Evolutionary conservation across 1,140 invertebrate genomes (phyloP).

Genomic region (Drosophila rhopaloa): DNA sequence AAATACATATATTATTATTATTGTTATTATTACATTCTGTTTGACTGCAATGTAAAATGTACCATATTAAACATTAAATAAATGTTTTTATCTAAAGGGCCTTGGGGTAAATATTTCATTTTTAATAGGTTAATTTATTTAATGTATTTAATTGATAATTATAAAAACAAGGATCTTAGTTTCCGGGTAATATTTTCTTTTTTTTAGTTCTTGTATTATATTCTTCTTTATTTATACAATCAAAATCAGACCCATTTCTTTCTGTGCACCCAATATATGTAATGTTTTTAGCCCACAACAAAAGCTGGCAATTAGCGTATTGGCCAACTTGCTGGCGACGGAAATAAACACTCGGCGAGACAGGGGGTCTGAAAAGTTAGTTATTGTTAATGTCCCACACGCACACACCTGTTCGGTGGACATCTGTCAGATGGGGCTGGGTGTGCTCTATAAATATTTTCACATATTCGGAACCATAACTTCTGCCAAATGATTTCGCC

Average conservation of each 20-base stretch:
- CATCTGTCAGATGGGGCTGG: slow-evolving; percentile 46
- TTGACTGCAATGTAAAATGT: no score
- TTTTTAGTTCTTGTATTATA: not conserved
- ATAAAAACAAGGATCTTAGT: no score
- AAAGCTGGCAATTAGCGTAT: slow-evolving; percentile 31
- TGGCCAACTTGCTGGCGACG: slow-evolving; percentile 37
- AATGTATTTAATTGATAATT: no score
- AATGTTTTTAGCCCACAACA: slow-evolving; percentile 23
- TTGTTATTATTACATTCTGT: no score
- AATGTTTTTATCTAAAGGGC: no score
- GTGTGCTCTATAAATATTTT: slow-evolving; percentile 15
- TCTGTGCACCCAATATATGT: slow-evolving; percentile 4
- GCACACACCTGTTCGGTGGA: slow-evolving; percentile 29
- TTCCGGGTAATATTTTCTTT: no score
- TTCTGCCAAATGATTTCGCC: slow-evolving; percentile 50
- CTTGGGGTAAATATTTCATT: no score
- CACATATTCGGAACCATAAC: slow-evolving; percentile 32
- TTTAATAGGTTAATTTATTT: no score
- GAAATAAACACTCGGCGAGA: slow-evolving; percentile 36
- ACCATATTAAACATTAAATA: no score
- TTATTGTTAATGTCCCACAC: slow-evolving; percentile 31
- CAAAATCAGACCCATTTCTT: not conserved
- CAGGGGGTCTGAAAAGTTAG: slow-evolving; percentile 34
- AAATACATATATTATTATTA: not conserved
- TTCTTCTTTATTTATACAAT: no score